Evolutionary conservation across 1,140 invertebrate genomes (phyloP).

Genomic region (Drosophila suzukii): DNA sequence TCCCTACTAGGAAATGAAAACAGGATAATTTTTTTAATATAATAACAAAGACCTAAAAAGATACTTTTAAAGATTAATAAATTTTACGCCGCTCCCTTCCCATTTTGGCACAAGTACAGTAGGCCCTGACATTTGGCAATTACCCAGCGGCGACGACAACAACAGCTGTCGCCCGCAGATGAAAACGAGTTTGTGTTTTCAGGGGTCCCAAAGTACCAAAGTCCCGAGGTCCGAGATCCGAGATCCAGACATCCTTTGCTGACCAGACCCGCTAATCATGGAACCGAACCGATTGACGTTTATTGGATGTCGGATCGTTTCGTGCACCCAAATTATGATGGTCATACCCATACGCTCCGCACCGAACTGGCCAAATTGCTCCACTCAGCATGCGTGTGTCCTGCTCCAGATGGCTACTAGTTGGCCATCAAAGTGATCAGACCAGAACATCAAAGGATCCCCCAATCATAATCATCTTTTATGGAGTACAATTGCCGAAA

Average conservation of each 20-base stretch:
- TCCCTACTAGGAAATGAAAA: too few relatives aligned
- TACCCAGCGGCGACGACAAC: constrained; percentile 15
- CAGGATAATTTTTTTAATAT: too few relatives aligned
- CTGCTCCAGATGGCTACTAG: constrained; percentile 55
- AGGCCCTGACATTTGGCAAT: constrained; percentile 30
- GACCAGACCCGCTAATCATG: constrained; percentile 18
- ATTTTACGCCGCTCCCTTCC: background rate
- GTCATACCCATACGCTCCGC: constrained; percentile 3
- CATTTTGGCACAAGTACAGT: constrained; percentile 26
- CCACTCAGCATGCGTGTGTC: constrained; percentile 50
- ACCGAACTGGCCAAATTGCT: constrained; percentile 42
- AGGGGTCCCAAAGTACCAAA: background rate
- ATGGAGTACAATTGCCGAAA: constrained; percentile 33
- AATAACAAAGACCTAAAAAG: background rate
- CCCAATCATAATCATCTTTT: constrained; percentile 40
- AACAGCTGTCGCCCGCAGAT: constrained; percentile 33
- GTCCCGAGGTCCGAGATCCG: background rate
- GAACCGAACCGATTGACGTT: constrained; percentile 44
- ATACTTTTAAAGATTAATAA: background rate
- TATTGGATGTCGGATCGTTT: constrained; percentile 61
- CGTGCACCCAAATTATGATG: constrained; percentile 64
- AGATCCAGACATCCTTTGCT: constrained; percentile 1
- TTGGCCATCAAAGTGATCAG: constrained; percentile 24
- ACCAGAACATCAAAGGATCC: constrained; percentile 25
- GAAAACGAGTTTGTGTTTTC: constrained; percentile 28